These are phyloP conservation scores for Eurytoma adleriae DNA, from an alignment of 2,888 invertebrate species.

Conservation along the genomic window DNA sequence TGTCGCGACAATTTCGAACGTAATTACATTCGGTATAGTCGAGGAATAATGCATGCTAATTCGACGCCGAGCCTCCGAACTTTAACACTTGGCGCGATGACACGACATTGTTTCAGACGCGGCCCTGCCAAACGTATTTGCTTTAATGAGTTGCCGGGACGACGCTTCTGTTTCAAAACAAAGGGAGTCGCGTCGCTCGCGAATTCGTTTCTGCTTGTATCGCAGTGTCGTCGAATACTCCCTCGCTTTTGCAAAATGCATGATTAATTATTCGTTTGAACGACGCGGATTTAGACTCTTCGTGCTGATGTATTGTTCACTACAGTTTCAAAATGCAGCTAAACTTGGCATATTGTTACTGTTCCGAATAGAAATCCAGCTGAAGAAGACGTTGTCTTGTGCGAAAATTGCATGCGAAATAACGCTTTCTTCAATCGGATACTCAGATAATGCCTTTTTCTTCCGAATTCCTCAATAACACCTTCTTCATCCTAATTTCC, in stretches of 20 bases:
- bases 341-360: background rate
- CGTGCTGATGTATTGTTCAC: background rate
- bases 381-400: no score
- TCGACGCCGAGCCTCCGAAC: conserved; percentile 24
- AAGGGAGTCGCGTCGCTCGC: background rate
- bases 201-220: background rate
- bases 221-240: background rate
- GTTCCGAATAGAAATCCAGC: no score
- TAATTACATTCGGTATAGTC: conserved; percentile 50
- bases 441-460: no score
- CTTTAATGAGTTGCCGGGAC: conserved; percentile 27
- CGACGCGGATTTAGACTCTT: background rate
- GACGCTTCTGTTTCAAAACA: background rate
- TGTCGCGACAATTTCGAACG: conserved; percentile 17
- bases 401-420: no score
- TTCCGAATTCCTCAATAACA: no score
- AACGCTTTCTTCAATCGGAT: no score
- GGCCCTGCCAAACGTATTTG: conserved; percentile 18
- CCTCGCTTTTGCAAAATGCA: background rate
- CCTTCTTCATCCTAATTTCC: no score
- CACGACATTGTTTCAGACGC: background rate
- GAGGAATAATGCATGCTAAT: conserved; percentile 53
- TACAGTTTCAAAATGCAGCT: background rate
- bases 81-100: conserved; percentile 38
- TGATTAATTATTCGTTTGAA: background rate